Base-by-base conservation (phyloP, 2,888 invertebrate species). In the Sussaba pulchella region DNA sequence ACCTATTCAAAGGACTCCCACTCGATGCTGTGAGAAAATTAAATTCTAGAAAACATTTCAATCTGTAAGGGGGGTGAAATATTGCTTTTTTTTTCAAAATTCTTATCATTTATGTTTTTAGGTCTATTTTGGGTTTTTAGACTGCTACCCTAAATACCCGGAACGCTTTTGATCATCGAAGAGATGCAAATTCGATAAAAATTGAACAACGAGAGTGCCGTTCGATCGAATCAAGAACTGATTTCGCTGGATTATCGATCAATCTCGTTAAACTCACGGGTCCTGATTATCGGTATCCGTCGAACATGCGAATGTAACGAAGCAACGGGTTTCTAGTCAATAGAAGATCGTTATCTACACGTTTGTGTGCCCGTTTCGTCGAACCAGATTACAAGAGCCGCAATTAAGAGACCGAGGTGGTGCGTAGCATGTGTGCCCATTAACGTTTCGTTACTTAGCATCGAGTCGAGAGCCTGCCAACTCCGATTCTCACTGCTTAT, bases 341-440 rank as follows among this genome's bases (percentile, higher is more conserved):
- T 75, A 47, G 17, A 59, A 39, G 41, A 24, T 75, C 75, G 57
- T 75, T 61, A 75, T 39, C n/a, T n/a, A n/a, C n/a, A 57, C 21
- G 26, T 26, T 45, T 43, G 21, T 14, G 69, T 54, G 47, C n/a
- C 26, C 26, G 41, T 72, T 19, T 50, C 36, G 67, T 67, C 61
- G 61, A 43, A 50, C n/a, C 43, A 19, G 57, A 50, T 61, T 17
- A 12, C 31, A 14, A 57, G 39, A 36, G 17, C 26, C 50, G 79
- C 74, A 82, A 82, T 82, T 76, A 78, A 78, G 66, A 72, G 75
- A 26, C 24, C 14, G 52, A 64, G 41, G 61, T 45, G 14, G 67
- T 19, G 59, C 26, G 14, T 43, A 45, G 66, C 39, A 24, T 39
- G 72, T 73, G 54, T 63, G 77, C 72, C 77, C 77, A 81, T 73